phyloP scores from a whole-genome alignment of 2,888 invertebrate species.

The Bursaphelenchus okinawaensis region DNA sequence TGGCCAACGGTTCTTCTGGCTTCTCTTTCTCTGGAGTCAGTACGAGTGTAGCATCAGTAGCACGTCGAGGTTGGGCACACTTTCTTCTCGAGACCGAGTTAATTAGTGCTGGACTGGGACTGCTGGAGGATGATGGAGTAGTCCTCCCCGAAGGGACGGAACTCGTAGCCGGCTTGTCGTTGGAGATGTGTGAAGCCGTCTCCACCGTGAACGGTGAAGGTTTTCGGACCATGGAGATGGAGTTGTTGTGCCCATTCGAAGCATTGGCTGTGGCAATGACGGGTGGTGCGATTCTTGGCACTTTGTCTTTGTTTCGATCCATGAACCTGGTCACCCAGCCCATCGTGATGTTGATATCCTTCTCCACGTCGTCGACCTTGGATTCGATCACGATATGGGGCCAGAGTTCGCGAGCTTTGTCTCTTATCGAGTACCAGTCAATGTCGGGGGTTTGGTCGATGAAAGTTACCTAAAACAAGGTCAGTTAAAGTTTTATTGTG shows the following conservation, averaged over 20 bases:
- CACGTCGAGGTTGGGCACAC: constrained; percentile 17
- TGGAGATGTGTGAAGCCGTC: neutral
- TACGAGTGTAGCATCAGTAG: constrained; percentile 19
- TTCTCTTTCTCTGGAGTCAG: constrained; percentile 13
- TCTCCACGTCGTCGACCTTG: neutral
- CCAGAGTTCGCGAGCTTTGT: constrained; percentile 20
- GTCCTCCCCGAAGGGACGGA: constrained; percentile 9
- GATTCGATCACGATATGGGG: constrained; percentile 5
- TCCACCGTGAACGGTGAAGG: neutral
- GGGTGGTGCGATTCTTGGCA: constrained; percentile 34
- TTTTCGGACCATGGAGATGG: constrained; percentile 18
- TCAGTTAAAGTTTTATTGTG: neutral
- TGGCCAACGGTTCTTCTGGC: neutral
- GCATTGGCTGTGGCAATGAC: constrained; percentile 29
- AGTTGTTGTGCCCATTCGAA: constrained; percentile 7
- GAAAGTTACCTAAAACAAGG: constrained; percentile 21
- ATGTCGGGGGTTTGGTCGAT: constrained; percentile 9
- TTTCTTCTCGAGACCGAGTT: constrained; percentile 12
- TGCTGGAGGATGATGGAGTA: constrained; percentile 11
- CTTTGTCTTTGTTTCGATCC: constrained; percentile 22
- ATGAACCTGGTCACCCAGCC: constrained; percentile 28
- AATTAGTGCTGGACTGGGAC: constrained; percentile 15
- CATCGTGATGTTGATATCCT: constrained; percentile 30
- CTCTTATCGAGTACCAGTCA: constrained; percentile 25
- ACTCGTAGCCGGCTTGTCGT: neutral